Base-by-base conservation (phyloP, 2,113 vertebrate species). In the Corynorhinus townsendii region DNA sequence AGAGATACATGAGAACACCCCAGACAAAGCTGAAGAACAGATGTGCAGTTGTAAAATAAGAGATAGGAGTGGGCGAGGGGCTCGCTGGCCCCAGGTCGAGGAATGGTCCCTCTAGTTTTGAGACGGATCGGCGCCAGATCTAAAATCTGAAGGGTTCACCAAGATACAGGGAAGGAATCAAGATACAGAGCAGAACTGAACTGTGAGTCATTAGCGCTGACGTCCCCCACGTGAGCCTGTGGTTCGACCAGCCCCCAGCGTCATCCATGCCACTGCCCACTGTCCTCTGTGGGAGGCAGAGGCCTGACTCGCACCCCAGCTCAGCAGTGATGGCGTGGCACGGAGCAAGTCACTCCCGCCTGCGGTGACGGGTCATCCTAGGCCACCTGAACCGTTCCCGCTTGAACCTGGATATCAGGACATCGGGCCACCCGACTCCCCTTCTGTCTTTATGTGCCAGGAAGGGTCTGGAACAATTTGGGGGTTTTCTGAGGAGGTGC, bases 141-240 rank as follows among this genome's bases (percentile, higher is more conserved):
- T 26, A 0, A 66, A 75, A 52, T 22, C 49, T 1, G 7, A n/a
- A 75, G 47, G 5, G 5, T 0, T 8, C 52, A 2, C 85, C 6
- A 0, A 43, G 26, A 35, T 11, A 0, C 49, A 45, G 68, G 56
- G 82, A 30, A 11, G 5, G 12, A 11, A 0, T 75, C 15, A 0
- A 35, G 12, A 28, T 6, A 0, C 20, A 62, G 49, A 38, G 72
- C 28, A 35, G 35, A 56, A 2, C 54, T 11, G 2, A 28, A 15
- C 0, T 4, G 64, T 19, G 24, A 80, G 10, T 0, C 6, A 17
- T 43, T 16, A 2, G 33, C 22, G 0, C 7, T 1, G 10, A 4
- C 0, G 1, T 24, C 38, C 14, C 56, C 43, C 52, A 6, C 38
- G 1, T 0, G 30, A 83, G 52, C 35, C 69, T 4, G 4, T 1